A percentile compares a stretch with the other conserved stretches of the same genome.
Evolutionary conservation across 2,113 vertebrate species (phyloP).

Genomic region (Prionailurus bengalensis): DNA sequence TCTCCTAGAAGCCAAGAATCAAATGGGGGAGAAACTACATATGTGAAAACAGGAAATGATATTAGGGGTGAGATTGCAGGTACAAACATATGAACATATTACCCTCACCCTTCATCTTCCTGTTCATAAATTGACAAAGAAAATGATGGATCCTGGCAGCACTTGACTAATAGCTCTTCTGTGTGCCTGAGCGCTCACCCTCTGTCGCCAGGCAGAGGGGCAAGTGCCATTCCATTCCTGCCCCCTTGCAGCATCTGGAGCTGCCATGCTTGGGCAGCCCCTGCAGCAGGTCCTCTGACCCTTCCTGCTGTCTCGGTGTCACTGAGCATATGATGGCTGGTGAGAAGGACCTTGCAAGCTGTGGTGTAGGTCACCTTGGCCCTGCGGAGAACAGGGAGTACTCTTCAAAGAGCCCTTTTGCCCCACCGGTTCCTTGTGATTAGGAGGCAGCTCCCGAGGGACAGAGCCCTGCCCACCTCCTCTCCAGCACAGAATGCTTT

Average conservation of each 20-base stretch:
- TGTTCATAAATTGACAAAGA: background rate
- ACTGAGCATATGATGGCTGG: fast-evolving
- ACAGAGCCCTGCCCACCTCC: background rate
- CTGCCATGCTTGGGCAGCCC: too few relatives aligned
- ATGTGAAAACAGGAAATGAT: background rate
- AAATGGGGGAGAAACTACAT: background rate
- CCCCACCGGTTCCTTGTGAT: background rate
- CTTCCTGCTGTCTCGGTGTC: background rate
- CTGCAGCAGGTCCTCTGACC: background rate
- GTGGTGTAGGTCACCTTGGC: background rate
- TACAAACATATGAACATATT: background rate
- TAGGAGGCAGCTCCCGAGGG: background rate
- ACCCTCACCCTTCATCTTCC: background rate
- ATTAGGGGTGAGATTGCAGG: background rate
- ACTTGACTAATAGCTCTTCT: fast-evolving
- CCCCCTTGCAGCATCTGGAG: background rate
- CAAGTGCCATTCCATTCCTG: background rate
- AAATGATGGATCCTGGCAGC: background rate
- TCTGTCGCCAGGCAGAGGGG: background rate
- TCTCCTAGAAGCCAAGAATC: background rate
- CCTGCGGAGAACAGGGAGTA: background rate
- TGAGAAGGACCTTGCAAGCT: background rate
- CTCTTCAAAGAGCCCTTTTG: background rate
- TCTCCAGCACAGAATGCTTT: background rate
- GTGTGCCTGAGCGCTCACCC: background rate